phyloP scores from a whole-genome alignment of 1,140 invertebrate species.

The Caligus rogercresseyi region DNA sequence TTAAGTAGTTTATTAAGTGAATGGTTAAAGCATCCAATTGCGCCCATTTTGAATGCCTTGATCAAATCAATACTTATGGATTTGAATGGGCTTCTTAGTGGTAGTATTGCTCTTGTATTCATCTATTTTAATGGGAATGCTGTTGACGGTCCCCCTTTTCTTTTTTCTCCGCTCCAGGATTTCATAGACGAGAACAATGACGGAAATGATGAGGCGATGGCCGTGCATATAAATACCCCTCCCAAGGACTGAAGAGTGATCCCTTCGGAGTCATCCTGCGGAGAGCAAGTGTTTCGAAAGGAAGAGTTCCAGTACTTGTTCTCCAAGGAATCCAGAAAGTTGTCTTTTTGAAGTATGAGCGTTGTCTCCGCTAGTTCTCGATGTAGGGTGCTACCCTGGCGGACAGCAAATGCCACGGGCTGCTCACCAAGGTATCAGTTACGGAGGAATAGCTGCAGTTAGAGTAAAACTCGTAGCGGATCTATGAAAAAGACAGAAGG shows the following conservation, averaged over 20 bases:
- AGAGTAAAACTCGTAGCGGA: conserved; percentile 57
- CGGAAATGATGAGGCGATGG: conserved; percentile 57
- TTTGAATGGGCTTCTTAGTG: too few relatives aligned
- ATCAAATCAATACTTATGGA: too few relatives aligned
- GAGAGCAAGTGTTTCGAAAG: conserved; percentile 42
- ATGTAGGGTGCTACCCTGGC: conserved; percentile 60
- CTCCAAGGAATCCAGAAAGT: conserved; percentile 55
- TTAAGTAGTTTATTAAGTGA: too few relatives aligned
- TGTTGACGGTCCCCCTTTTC: not conserved
- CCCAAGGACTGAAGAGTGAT: conserved; percentile 70
- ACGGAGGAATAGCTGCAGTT: conserved; percentile 71
- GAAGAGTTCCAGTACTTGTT: conserved; percentile 66
- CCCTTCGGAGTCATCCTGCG: conserved; percentile 59
- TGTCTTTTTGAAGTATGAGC: conserved; percentile 60
- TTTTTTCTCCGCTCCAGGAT: conserved; percentile 45
- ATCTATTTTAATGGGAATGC: not conserved
- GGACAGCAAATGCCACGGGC: conserved; percentile 67
- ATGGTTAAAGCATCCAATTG: too few relatives aligned
- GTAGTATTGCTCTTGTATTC: too few relatives aligned
- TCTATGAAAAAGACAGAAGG: conserved; percentile 32
- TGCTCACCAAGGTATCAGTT: conserved; percentile 67
- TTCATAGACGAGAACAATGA: conserved; percentile 58
- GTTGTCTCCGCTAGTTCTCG: conserved; percentile 59
- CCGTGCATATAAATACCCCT: conserved; percentile 69
- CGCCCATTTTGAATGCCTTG: too few relatives aligned